Base-by-base conservation (phyloP, 2,888 invertebrate species). In the Leptinotarsa tumamoca region DNA sequence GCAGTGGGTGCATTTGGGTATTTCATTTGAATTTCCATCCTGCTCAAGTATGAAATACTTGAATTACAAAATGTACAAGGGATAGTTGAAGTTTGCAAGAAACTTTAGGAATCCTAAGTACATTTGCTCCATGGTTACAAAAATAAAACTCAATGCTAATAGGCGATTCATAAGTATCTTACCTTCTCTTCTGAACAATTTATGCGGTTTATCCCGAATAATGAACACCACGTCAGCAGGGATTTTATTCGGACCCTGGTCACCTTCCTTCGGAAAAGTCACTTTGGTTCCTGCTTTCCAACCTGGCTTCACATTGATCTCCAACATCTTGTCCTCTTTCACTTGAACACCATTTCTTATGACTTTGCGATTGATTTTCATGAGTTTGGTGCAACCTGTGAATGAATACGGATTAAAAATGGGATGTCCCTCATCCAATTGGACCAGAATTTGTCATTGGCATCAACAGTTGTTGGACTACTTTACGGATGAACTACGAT, bases 201-300 rank as follows among this genome's bases (percentile, higher is more conserved):
- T 89, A 89, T 98, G 95, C 2, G 96, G 95, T 87, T 97, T 98
- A 88, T 98, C 98, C 81, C 95, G 91, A 83, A 98, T 96, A 80
- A 97, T 96, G 88, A 98, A 98, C 50, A 98, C 95, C 71, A 98
- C 95, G 87, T 98, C 98, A 0, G 98, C 98, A 0, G 98, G 97
- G 63, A 97, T 94, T 88, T 95, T 96, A 82, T 96, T 95, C 21
- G 95, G 93, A 4, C 93, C 93, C 85, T 97, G 96, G 87, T 98
- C 98, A 17, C 98, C 98, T 88, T 98, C 98, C 84, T 94, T 94
- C 82, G 96, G 96, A 90, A 98, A 98, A 54, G 98, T 98, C 76
- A 98, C 74, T 89, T 97, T 98, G 0, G 98, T 98, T 17, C 98
- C 98, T 0, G 97, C 95, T 87, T 98, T 98, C 98, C 98, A 98